Base-by-base conservation (phyloP, 1,140 invertebrate genomes). In the Drosophila setifemur region DNA sequence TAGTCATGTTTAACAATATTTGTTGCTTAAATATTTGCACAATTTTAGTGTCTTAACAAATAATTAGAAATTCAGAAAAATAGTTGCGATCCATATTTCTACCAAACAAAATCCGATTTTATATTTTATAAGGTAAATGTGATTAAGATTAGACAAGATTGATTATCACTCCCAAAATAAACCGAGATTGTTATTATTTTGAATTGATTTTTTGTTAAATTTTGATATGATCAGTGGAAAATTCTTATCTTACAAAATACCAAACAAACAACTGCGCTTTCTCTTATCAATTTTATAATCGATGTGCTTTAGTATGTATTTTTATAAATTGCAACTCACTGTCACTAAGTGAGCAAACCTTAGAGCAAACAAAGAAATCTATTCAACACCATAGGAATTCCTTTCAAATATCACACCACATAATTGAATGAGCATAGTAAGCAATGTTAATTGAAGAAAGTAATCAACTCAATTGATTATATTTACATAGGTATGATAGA, bases 381-480 rank as follows among this genome's bases (percentile, higher is more conserved):
- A 26, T 60, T 8, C 12, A 35, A 18, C 9, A 7, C 4, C n/a
- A 6, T 21, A 9, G 0, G 5, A 37, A 28, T 57, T 39, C 16
- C 31, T 28, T 37, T 37, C 8, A 57, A 49, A 64, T 48, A 23
- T 64, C 58, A 49, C 42, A 37, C 42, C 31, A 48, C 60, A 64
- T n/a, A 39, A 33, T 42, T 11, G 6, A 33, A 33, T 23, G 12
- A 12, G 14, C 11, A n/a, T 26, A 9, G 6, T 5, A 28, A 11
- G 29, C 29, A 18, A 3, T 28, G 42, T 29, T 23, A 23, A 48
- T 64, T 64, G 25, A 12, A 6, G 12, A 47, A 6, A 12, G 53
- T 26, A 63, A 40, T 40, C 57, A 49, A 43, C 19, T 26, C 19
- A 49, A 64, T 63, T 63, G 12, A 26, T 29, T 64, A 39, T 64